Percentiles rank a stretch among this genome's conserved stretches.
Evolutionary conservation across 2,113 vertebrate genomes (phyloP).

Genomic region (Paramisgurnus dabryanus): DNA sequence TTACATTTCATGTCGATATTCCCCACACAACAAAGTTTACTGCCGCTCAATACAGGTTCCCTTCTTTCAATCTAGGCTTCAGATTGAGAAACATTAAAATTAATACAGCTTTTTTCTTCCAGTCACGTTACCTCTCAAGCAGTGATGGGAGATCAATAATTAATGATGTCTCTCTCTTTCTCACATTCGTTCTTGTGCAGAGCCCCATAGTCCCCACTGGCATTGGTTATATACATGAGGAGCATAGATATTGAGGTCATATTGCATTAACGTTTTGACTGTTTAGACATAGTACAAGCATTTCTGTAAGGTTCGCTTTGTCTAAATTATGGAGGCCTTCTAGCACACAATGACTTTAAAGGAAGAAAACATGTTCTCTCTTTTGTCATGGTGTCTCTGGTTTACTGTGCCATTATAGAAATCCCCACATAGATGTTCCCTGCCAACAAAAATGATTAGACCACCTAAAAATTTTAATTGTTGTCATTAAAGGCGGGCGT

Average conservation of each 20-base stretch:
- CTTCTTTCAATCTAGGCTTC: constrained; percentile 49
- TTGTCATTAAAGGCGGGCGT: too few species aligned
- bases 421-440: constrained; percentile 12
- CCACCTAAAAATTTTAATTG: too few species aligned
- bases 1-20: constrained; percentile 60
- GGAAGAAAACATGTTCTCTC: not conserved
- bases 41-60: constrained; percentile 48
- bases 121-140: constrained; percentile 49
- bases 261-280: constrained; percentile 1
- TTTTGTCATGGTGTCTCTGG: not conserved
- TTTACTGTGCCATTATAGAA: constrained; percentile 1
- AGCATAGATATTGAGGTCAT: constrained; percentile 26
- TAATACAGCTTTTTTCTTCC: constrained; percentile 37
- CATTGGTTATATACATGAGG: constrained; percentile 36
- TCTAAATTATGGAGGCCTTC: not conserved
- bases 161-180: constrained; percentile 55
- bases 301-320: not conserved
- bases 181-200: constrained; percentile 38
- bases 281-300: not conserved
- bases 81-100: constrained; percentile 59
- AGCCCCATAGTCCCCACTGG: constrained; percentile 42
- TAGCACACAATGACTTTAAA: not conserved
- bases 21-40: constrained; percentile 56
- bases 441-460: not conserved
- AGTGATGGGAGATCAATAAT: constrained; percentile 58